These are phyloP conservation scores for Megaceryle alcyon DNA, from an alignment of 2,797 vertebrate genomes.

Conservation along the genomic window DNA sequence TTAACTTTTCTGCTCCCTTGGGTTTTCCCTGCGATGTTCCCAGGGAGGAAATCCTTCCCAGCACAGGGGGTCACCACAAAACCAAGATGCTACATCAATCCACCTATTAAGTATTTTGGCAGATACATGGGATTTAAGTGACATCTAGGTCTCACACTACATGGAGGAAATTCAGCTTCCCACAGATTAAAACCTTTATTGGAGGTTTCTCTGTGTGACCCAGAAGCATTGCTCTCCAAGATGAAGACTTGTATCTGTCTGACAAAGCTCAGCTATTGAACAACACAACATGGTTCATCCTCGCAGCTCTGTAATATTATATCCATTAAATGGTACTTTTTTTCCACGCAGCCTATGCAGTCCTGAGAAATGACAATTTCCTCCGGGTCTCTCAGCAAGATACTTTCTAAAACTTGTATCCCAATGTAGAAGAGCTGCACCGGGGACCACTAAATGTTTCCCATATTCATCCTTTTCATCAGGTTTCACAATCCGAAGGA, in stretches of 20 bases:
- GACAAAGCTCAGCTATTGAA: neutral
- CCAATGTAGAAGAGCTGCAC: neutral
- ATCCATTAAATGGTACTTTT: neutral
- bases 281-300: neutral
- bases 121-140: neutral
- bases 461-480: neutral
- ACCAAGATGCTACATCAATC: neutral
- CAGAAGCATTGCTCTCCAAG: neutral
- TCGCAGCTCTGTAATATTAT: neutral
- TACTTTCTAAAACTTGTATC: neutral
- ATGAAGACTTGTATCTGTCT: neutral
- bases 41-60: neutral
- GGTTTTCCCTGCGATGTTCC: neutral
- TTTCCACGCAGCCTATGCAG: neutral
- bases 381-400: neutral
- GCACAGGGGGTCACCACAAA: neutral
- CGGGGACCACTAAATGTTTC: neutral
- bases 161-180: neutral
- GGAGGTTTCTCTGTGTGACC: neutral
- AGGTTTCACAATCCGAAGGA: neutral
- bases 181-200: conserved; percentile 32
- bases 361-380: neutral
- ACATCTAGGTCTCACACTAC: neutral
- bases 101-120: neutral
- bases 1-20: neutral